Percentiles rank a stretch among this genome's conserved stretches.
These are phyloP conservation scores for Habropoda laboriosa DNA, from an alignment of 1,140 invertebrate species.

Conservation along the genomic window DNA sequence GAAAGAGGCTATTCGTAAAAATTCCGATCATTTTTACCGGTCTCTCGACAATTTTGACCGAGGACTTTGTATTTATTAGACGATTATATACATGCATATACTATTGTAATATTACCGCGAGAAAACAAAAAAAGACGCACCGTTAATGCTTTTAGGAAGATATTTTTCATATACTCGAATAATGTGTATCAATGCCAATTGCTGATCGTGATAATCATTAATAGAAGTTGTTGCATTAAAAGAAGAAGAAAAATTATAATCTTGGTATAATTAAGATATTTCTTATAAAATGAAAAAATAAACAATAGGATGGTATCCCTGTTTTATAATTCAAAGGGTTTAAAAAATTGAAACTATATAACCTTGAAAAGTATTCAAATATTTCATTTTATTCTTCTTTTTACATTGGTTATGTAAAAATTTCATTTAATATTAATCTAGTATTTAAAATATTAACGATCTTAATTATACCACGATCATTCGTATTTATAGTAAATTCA, in stretches of 20 bases:
- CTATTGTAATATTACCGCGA: slow-evolving; percentile 21
- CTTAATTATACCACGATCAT: slow-evolving; percentile 34
- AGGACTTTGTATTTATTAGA: slow-evolving; percentile 42
- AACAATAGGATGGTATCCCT: no score
- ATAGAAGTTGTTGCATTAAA: slow-evolving; percentile 16
- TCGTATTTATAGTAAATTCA: slow-evolving; percentile 3
- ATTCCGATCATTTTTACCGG: slow-evolving; percentile 41
- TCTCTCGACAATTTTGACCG: slow-evolving; percentile 33
- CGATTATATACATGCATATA: slow-evolving; percentile 30
- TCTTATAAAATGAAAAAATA: no score
- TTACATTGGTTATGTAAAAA: background rate
- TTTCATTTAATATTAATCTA: background rate
- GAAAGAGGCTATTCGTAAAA: slow-evolving; percentile 28
- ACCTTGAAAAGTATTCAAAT: background rate
- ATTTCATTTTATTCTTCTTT: background rate
- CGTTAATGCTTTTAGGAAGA: slow-evolving; percentile 50
- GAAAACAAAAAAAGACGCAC: slow-evolving; percentile 33
- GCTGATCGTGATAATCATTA: slow-evolving; percentile 42
- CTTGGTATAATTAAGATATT: slow-evolving; percentile 16
- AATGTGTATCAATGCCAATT: slow-evolving; percentile 47
- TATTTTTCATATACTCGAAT: slow-evolving; percentile 60
- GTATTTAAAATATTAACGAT: background rate
- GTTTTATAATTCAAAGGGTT: no score
- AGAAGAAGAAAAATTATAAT: background rate
- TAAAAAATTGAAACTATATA: background rate